A percentile compares a stretch with the other conserved stretches of the same genome.
These are phyloP conservation scores for Harlomillsia oculata DNA, from an alignment of 1,140 invertebrate species.

Conservation along the genomic window DNA sequence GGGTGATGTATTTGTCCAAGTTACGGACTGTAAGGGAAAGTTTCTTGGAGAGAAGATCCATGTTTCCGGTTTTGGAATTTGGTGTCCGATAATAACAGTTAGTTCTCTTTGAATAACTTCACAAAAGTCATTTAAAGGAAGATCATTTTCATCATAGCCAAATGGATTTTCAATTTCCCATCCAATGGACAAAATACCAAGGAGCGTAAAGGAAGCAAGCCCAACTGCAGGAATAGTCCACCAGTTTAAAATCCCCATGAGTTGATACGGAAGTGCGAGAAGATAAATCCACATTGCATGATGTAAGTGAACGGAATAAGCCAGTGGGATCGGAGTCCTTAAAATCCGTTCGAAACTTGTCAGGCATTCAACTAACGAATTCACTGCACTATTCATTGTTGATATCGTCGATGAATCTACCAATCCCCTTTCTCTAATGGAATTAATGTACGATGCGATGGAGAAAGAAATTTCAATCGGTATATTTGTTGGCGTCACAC, in stretches of 20 bases:
- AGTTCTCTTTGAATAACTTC: conserved; percentile 25
- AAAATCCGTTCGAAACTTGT: conserved; percentile 30
- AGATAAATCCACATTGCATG: conserved; percentile 32
- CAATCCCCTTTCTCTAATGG: not conserved
- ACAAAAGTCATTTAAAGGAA: conserved; percentile 33
- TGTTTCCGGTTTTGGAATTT: conserved; percentile 19
- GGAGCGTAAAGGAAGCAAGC: conserved; percentile 28
- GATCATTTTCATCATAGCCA: conserved; percentile 27
- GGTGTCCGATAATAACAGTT: conserved; percentile 21
- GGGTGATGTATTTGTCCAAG: too few species aligned
- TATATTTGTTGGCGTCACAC: conserved; percentile 16
- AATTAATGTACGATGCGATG: conserved; percentile 8
- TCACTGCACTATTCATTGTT: conserved; percentile 23
- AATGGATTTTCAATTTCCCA: conserved; percentile 35
- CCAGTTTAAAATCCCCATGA: conserved; percentile 23
- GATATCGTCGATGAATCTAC: conserved; percentile 14
- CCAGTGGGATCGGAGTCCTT: conserved; percentile 32
- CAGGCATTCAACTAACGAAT: conserved; percentile 28
- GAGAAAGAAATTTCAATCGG: conserved; percentile 20
- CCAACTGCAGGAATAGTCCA: conserved; percentile 27
- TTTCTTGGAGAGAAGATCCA: conserved; percentile 24
- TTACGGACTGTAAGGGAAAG: too few species aligned
- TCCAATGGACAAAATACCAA: conserved; percentile 32
- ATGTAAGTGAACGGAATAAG: conserved; percentile 33
- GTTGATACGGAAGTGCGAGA: conserved; percentile 28